Conservation (phyloP, 37 sponge, comb jelly and placozoan genomes). For the Chondrilla cf. caribensis region DNA sequence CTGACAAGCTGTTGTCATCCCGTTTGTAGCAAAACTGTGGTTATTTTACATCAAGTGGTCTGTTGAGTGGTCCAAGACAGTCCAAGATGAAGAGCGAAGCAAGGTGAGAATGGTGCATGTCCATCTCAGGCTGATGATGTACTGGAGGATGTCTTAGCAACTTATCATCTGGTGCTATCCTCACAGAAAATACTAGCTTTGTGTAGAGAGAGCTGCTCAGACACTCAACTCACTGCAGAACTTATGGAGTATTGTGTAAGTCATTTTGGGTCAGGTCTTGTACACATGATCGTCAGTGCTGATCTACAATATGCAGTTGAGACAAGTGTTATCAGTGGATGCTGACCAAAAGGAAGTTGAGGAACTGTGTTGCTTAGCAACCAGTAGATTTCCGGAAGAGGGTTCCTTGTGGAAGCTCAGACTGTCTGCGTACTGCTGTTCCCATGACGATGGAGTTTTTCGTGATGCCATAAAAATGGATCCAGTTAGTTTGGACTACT, state of each 20-base stretch:
- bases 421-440: neutral
- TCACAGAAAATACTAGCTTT: no score
- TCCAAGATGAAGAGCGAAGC: no score
- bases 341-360: neutral
- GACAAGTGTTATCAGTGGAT: no score
- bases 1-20: no score
- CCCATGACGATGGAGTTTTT: neutral
- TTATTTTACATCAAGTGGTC: neutral
- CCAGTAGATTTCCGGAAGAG: neutral
- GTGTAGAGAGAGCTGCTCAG: neutral
- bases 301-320: neutral
- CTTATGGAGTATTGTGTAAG: neutral
- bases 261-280: neutral
- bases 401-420: neutral
- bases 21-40: neutral
- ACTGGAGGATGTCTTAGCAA: no score
- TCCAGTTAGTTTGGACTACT: neutral
- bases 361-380: constrained; percentile 13
- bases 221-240: neutral
- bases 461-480: neutral
- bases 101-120: no score
- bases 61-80: neutral
- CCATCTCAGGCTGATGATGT: no score
- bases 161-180: no score
- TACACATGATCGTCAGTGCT: neutral